phyloP scores from a whole-genome alignment of 2,113 vertebrate genomes.

The Danionella cerebrum region DNA sequence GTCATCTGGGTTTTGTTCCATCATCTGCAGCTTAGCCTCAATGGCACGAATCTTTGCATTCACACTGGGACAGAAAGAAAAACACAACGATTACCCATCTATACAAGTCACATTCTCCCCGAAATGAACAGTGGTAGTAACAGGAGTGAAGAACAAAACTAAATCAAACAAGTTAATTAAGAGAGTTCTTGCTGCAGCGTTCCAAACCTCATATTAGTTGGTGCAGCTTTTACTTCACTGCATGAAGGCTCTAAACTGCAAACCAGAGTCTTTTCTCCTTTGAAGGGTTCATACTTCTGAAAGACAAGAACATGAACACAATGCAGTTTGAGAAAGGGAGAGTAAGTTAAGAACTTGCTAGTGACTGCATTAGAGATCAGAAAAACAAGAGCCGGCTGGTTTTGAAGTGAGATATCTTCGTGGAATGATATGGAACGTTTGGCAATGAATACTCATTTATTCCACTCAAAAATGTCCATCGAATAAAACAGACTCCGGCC shows the following conservation, averaged over 20 bases:
- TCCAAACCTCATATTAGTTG: conserved; percentile 82
- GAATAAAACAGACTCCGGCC: conserved; percentile 48
- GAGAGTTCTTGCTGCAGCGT: neutral
- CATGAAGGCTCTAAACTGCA: conserved; percentile 90
- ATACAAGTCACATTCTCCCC: neutral
- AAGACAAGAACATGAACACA: conserved; percentile 31
- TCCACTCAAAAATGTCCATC: conserved; percentile 54
- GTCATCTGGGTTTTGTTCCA: conserved; percentile 93
- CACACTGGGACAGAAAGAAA: conserved; percentile 59
- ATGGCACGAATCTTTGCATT: conserved; percentile 96
- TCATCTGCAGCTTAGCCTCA: conserved; percentile 98
- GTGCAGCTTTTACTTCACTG: conserved; percentile 73
- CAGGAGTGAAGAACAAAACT: neutral
- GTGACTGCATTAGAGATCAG: neutral
- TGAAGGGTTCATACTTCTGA: conserved; percentile 90
- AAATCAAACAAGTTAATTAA: conserved; percentile 6
- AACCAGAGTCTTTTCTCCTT: conserved; percentile 88
- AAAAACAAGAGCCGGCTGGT: neutral
- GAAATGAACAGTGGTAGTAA: neutral
- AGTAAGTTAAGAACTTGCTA: neutral
- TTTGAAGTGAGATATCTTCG: conserved; percentile 1
- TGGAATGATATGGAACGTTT: conserved; percentile 44
- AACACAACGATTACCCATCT: neutral
- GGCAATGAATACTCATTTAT: conserved; percentile 50
- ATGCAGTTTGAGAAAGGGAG: neutral